Percentiles rank a stretch among this genome's conserved stretches.
Conservation (phyloP, 2,888 invertebrate genomes). For the Conus canariensis region DNA sequence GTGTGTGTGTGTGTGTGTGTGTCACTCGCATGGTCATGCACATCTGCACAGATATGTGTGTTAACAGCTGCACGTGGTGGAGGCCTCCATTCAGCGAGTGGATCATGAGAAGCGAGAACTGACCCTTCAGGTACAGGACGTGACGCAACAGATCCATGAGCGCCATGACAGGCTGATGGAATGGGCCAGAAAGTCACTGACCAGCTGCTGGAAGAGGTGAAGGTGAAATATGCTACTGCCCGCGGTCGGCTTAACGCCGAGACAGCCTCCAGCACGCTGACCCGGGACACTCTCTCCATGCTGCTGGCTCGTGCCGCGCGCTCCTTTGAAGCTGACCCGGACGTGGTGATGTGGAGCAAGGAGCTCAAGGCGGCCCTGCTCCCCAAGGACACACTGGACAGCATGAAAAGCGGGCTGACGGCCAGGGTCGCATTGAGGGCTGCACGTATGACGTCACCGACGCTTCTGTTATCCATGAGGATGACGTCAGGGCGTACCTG, state of each 20-base stretch:
- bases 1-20: background rate
- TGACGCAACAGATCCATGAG: background rate
- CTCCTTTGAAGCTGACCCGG: background rate
- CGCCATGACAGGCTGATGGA: background rate
- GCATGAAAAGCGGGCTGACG: background rate
- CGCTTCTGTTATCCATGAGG: background rate
- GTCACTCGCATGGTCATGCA: too few relatives aligned
- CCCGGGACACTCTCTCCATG: background rate
- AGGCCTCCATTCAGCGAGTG: background rate
- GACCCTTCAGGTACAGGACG: constrained; percentile 12
- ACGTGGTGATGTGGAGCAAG: constrained; percentile 20
- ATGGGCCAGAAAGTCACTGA: constrained; percentile 20
- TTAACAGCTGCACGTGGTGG: constrained; percentile 21
- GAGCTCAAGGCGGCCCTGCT: constrained; percentile 28
- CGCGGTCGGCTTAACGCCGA: background rate
- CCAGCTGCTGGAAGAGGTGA: constrained; percentile 16
- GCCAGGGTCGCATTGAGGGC: background rate
- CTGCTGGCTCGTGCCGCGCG: constrained; percentile 13
- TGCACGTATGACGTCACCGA: background rate
- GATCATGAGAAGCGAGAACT: background rate
- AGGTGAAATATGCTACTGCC: background rate
- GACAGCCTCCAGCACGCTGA: background rate
- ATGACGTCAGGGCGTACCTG: constrained; percentile 22
- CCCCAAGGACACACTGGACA: background rate
- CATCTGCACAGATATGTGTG: background rate